Conservation (phyloP, 2,797 vertebrate genomes). For the Rallus crepitans region DNA sequence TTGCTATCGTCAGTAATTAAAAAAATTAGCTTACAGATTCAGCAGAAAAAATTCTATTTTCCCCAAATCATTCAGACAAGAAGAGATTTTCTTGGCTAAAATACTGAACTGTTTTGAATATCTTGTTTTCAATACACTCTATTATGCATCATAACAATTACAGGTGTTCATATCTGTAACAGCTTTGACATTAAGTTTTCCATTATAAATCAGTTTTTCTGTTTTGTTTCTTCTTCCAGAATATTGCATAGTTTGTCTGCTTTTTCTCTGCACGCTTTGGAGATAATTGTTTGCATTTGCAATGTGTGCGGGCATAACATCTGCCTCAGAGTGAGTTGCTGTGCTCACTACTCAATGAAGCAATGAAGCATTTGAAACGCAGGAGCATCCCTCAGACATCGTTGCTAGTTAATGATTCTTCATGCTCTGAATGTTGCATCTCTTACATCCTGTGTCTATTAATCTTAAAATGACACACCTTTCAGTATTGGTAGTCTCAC, state of each 20-base stretch:
- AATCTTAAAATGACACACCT: constrained; percentile 70
- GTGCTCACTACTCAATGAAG: constrained; percentile 74
- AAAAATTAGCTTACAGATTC: neutral
- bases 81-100: neutral
- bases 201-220: neutral
- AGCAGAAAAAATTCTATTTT: neutral
- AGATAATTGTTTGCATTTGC: constrained; percentile 66
- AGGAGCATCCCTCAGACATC: constrained; percentile 56
- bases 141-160: neutral
- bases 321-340: constrained; percentile 63
- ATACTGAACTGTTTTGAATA: neutral
- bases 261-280: constrained; percentile 15
- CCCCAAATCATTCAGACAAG: neutral
- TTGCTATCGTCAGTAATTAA: neutral
- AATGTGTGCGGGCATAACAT: constrained; percentile 24
- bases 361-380: constrained; percentile 70
- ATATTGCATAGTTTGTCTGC: neutral
- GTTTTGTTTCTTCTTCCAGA: neutral
- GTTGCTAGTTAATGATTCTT: constrained; percentile 73
- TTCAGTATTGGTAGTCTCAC: neutral
- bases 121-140: neutral
- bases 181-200: neutral
- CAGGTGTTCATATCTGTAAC: neutral
- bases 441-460: constrained; percentile 63
- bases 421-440: constrained; percentile 70